Evolutionary conservation across 2,113 vertebrate genomes (phyloP), one percentile per base, ranked within the genome.

Genomic region (Alouatta palliata): DNA sequence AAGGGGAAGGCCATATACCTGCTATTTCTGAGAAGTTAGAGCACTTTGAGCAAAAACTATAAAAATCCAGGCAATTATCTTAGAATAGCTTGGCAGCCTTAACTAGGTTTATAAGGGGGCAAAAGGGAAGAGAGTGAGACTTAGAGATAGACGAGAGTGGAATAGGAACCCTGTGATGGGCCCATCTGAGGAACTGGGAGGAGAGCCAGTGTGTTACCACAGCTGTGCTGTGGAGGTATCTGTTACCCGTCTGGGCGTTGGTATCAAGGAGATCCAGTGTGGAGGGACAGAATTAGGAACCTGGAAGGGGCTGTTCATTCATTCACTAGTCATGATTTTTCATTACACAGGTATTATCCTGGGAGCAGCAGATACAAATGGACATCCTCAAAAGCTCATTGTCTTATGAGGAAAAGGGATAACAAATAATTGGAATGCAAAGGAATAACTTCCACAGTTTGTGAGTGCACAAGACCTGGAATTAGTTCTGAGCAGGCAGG

Each of bases 1-100:
- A 21, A 92, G 61, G 11, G 25, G 23, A 92, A 88, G 61, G 47
- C 32, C 35, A 58, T 52, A 2, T 61, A 88, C n/a, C 56, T 96
- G 19, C 52, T 95, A 27, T 94, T 87, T 32, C 37, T 83, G 43
- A 66, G 58, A 92, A 49, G 43, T 92, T 64, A 94, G 49, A 81
- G 17, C 6, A 76, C 68, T 95, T 85, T 84, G 68, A 54, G 66
- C n/a, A 92, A 95, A 97, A 77, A 77, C 13, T 43, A 43, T 68
- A 70, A 85, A 91, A 90, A 81, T 68, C 23, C 43, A 73, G 37
- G 61, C 47, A 93, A 76, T 81, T 84, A 13, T 75, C 13, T 97
- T 83, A 61, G 83, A 90, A 30, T 5, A 94, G 21, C 3, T 58
- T 86, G 70, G n/a, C 35, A 81, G 6, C 12, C 10, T 5, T 71